Evolutionary conservation across 1,140 invertebrate species (phyloP).

Genomic region (Penaeus japonicus): DNA sequence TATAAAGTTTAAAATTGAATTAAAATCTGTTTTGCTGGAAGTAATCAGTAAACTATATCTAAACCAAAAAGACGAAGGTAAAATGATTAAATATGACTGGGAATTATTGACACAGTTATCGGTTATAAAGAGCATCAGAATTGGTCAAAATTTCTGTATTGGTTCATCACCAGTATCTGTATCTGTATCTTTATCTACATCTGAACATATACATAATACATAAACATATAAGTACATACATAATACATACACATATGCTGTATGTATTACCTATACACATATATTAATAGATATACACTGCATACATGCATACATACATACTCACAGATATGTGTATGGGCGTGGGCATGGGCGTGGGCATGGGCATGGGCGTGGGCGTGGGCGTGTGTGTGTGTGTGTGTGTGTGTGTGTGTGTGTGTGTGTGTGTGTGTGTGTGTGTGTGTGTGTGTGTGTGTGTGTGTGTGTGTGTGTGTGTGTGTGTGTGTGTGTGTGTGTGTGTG

Average conservation of each 20-base stretch:
- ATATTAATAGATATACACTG: neutral
- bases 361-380: neutral
- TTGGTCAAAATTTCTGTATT: neutral
- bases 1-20: no score
- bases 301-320: neutral
- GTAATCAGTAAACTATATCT: no score
- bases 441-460: neutral
- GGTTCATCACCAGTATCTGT: neutral
- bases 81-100: no score
- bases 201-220: neutral
- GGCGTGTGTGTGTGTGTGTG: neutral
- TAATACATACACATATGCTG: neutral
- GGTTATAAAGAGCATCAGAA: no score
- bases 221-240: neutral
- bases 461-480: neutral
- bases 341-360: neutral
- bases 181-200: neutral
- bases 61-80: no score
- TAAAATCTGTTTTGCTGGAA: no score
- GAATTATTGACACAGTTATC: no score
- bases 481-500: neutral
- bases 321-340: neutral
- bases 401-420: neutral
- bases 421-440: neutral
- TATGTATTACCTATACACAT: neutral